Evolutionary conservation across 2,888 invertebrate genomes (phyloP), one percentile per base, ranked within the genome.

Genomic region (Euphydryas editha): DNA sequence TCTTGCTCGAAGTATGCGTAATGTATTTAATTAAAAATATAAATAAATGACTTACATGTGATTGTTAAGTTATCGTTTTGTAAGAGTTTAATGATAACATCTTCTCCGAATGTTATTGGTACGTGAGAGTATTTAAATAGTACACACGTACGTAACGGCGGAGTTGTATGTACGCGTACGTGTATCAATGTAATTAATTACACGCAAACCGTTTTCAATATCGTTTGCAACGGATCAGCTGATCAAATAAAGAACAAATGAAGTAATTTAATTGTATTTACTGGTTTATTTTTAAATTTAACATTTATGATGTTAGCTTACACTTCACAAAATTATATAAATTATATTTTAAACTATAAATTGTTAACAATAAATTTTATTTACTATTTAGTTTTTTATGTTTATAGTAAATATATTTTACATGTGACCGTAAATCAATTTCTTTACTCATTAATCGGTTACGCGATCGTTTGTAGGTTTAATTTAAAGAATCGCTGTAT

Each of bases 231-330:
- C 77, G 78, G 71, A 81, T 79, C 89, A 89, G 82, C 88, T 90
- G 89, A 75, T 75, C 81, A 90, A 88, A 90, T 76, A 83, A 79
- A 72, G 72, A 83, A 85, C 86, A 87, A 86, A 86, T 77, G 78
- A 74, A 76, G 73, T 82, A 82, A 84, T 18, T 46, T 18, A 46
- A 73, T 74, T 84, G 80, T 81, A 42, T 67, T 59, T 46, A 21
- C 39, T 55, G 18, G 11, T 56, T 56, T 67, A 42, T 18, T 15
- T 30, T 49, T 44, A 60, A 64, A 67, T 21, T 47, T 37, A 62
- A 49, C 49, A 67, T 67, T 62, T 62, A 62, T 56, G 15, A 55
- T 67, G 30, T 67, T 67, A 7, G 8, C 30, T 8, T 55, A 62
- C 57, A 49, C 44, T 66, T 44, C n/a, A 18, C 39, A 59, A 46